These are phyloP conservation scores for Emydoidea blandingii DNA, from an alignment of 2,797 vertebrate genomes.

Conservation along the genomic window DNA sequence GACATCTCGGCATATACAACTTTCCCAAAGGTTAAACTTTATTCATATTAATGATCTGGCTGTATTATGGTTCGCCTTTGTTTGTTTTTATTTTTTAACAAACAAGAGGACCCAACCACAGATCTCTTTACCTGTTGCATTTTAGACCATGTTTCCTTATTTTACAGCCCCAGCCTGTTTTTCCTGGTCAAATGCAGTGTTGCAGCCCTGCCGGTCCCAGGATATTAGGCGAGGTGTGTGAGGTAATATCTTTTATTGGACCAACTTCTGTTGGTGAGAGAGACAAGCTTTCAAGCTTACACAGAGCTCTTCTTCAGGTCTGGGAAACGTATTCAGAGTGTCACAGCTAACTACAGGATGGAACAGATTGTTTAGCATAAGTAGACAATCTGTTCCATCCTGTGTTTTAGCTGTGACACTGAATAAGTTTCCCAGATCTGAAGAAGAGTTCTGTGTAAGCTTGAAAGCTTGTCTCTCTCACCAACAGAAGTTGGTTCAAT, in stretches of 20 bases:
- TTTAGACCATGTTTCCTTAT: conserved; percentile 33
- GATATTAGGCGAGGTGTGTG: neutral
- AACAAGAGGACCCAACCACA: neutral
- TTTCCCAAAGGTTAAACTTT: neutral
- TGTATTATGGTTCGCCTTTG: neutral
- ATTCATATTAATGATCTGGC: neutral
- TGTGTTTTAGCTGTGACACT: neutral
- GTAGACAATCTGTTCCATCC: neutral
- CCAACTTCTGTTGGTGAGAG: neutral
- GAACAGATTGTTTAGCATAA: neutral
- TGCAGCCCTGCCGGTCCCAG: neutral
- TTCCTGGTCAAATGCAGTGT: neutral
- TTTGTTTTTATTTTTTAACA: neutral
- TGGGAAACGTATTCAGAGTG: neutral
- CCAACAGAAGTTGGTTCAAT: neutral
- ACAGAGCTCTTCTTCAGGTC: neutral
- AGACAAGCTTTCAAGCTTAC: neutral
- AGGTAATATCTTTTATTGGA: neutral
- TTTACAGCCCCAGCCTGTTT: neutral
- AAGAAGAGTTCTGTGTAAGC: neutral
- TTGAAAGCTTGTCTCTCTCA: neutral
- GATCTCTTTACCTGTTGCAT: neutral
- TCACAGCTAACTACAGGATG: neutral
- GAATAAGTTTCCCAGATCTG: neutral
- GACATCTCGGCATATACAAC: neutral